Conservation (phyloP, 2,888 invertebrate genomes). For the Cenopis cana region DNA sequence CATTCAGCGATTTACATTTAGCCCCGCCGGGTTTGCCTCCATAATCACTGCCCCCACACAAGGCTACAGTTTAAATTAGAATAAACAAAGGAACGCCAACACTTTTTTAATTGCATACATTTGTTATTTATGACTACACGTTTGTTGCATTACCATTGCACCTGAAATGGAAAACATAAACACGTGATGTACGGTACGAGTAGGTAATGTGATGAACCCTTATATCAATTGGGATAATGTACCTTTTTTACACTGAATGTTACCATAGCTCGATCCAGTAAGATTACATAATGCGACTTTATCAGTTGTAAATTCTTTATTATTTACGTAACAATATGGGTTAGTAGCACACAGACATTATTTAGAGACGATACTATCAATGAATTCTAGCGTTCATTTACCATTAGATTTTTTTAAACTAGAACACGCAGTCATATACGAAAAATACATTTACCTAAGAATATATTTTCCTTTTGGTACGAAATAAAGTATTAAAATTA, state of each 20-base stretch:
- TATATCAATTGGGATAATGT: not conserved
- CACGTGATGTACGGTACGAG: constrained; percentile 8
- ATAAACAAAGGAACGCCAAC: constrained; percentile 29
- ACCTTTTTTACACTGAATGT: not conserved
- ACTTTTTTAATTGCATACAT: constrained; percentile 21
- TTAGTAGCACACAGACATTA: constrained; percentile 19
- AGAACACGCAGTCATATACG: not conserved
- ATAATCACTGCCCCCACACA: constrained; percentile 37
- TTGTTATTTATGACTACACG: constrained; percentile 28
- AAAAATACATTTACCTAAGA: not conserved
- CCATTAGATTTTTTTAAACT: not conserved
- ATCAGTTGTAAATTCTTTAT: constrained; percentile 22
- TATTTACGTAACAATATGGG: constrained; percentile 30
- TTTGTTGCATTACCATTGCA: constrained; percentile 20
- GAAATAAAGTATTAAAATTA: constrained; percentile 9
- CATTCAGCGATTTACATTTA: constrained; percentile 43
- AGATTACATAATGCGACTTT: constrained; percentile 29
- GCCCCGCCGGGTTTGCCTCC: constrained; percentile 27
- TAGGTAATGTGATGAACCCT: too few relatives aligned
- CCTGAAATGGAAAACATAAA: not conserved
- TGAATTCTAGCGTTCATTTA: not conserved
- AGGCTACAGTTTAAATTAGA: constrained; percentile 37
- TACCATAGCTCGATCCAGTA: not conserved
- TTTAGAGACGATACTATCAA: constrained; percentile 11
- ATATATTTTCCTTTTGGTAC: not conserved